These are phyloP conservation scores for Zosterops borbonicus DNA, from an alignment of 2,113 vertebrate species.

Conservation along the genomic window DNA sequence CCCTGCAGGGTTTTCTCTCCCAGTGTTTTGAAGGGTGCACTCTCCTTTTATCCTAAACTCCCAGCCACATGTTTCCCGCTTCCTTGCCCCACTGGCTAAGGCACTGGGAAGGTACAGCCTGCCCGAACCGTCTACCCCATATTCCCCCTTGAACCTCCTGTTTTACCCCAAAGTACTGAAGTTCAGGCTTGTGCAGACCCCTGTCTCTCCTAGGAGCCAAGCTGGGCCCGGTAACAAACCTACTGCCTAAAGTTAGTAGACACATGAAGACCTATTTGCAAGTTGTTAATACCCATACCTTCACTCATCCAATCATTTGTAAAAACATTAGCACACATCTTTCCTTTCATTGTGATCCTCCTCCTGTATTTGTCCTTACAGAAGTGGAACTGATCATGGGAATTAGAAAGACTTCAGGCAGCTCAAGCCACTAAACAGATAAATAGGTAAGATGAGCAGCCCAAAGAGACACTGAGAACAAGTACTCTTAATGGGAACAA, in stretches of 20 bases:
- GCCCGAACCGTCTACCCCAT: rapidly evolving
- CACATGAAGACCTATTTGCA: neutral
- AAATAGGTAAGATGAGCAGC: neutral
- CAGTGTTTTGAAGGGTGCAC: rapidly evolving
- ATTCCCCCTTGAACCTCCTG: neutral
- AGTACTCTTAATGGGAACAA: neutral
- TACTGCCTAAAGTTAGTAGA: neutral
- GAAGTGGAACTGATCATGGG: neutral
- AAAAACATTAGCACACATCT: neutral
- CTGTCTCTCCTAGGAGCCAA: neutral
- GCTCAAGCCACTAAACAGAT: neutral
- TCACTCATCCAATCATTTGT: neutral
- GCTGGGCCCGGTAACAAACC: neutral
- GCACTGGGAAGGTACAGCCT: neutral
- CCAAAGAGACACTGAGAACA: neutral
- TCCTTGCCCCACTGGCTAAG: neutral
- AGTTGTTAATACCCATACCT: neutral
- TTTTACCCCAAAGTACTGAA: neutral
- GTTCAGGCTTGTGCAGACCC: neutral
- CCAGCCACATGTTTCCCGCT: rapidly evolving
- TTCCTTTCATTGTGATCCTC: neutral
- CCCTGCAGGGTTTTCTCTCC: rapidly evolving
- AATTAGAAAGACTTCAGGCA: neutral
- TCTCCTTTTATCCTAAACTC: neutral
- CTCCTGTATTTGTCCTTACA: neutral